Conservation (phyloP, 2,113 vertebrate species). For the Xiphorhynchus elegans region DNA sequence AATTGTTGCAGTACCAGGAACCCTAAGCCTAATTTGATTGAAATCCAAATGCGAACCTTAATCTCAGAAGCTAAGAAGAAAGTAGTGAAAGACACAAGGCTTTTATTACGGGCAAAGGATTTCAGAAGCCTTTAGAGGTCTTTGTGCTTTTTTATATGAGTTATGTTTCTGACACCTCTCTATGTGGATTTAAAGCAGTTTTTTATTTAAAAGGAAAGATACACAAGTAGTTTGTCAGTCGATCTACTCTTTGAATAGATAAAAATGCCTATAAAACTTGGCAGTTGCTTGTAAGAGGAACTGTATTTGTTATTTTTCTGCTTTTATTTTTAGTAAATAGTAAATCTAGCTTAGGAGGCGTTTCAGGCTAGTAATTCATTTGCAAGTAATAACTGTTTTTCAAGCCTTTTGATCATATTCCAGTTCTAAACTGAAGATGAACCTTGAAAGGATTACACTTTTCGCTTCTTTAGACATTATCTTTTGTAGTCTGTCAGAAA, state of each 20-base stretch:
- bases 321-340: not conserved
- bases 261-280: not conserved
- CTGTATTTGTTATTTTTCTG: not conserved
- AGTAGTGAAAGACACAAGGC: not conserved
- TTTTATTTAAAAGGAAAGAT: not conserved
- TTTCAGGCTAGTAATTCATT: not conserved
- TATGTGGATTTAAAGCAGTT: not conserved
- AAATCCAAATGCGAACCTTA: not conserved
- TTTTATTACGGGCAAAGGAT: not conserved
- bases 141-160: not conserved
- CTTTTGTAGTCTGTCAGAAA: not conserved
- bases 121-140: not conserved
- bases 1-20: not conserved
- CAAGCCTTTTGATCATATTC: not conserved
- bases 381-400: not conserved
- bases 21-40: not conserved
- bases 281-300: not conserved
- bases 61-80: not conserved
- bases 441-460: not conserved
- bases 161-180: slow-evolving; percentile 6
- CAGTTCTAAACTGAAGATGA: not conserved
- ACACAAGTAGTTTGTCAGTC: not conserved
- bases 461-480: not conserved
- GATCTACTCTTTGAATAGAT: not conserved
- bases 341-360: not conserved